Percentiles rank a stretch among this genome's conserved stretches.
These are phyloP conservation scores for Metallyticus violacea DNA, from an alignment of 2,888 invertebrate species.

Conservation along the genomic window DNA sequence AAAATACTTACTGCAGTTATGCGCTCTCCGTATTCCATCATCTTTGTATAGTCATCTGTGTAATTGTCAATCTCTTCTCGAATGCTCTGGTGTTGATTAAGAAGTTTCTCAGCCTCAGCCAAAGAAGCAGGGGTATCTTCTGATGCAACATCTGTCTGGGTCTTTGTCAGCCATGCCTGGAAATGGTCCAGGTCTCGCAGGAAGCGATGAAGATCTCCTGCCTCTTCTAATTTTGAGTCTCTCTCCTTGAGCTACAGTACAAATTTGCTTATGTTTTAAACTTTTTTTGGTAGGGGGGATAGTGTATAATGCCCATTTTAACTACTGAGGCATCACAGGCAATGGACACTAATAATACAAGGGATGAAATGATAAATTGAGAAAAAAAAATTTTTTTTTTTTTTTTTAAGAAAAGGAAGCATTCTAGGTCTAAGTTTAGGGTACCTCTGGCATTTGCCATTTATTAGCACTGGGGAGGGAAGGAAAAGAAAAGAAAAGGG, in stretches of 20 bases:
- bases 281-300: no score
- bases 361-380: no score
- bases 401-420: no score
- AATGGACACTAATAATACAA: no score
- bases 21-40: conserved; percentile 99
- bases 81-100: conserved; percentile 97
- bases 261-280: background rate
- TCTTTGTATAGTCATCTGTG: conserved; percentile 95
- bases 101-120: conserved; percentile 93
- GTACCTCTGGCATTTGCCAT: no score
- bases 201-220: conserved; percentile 97
- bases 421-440: no score
- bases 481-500: no score
- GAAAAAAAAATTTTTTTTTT: no score
- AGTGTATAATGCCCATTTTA: no score
- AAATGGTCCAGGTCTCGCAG: conserved; percentile 98
- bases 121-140: conserved; percentile 92
- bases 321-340: no score
- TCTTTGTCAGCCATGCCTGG: conserved; percentile 98
- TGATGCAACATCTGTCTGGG: conserved; percentile 97
- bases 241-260: conserved; percentile 82
- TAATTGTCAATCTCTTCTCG: conserved; percentile 99
- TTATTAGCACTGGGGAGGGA: no score
- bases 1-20: conserved; percentile 68
- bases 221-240: conserved; percentile 97